Conservation (phyloP, 1,140 invertebrate genomes). For the Melanaphis sacchari region DNA sequence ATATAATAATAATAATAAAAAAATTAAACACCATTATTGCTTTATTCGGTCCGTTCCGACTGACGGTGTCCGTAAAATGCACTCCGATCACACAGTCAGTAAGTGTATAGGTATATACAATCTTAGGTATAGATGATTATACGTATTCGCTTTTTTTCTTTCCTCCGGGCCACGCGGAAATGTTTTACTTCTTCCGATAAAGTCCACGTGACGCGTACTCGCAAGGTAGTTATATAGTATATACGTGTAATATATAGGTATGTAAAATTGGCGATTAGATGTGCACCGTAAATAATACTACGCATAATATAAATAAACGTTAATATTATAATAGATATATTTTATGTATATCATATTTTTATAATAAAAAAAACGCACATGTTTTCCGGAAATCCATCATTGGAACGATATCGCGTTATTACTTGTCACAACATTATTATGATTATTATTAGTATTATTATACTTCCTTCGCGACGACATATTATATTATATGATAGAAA, state of each 20-base stretch:
- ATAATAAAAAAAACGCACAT: not conserved
- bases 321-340: not conserved
- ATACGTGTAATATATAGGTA: not conserved
- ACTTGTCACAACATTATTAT: not conserved
- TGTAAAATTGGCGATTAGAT: conserved; percentile 36
- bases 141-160: not conserved
- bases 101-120: not conserved
- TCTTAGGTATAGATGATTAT: not conserved
- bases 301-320: not conserved
- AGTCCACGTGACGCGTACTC: not conserved
- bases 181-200: not conserved
- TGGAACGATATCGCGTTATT: conserved; percentile 17
- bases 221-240: not conserved
- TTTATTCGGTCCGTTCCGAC: conserved; percentile 56
- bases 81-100: not conserved
- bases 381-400: conserved; percentile 47
- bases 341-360: not conserved
- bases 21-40: conserved; percentile 36
- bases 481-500: not conserved
- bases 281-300: conserved; percentile 17
- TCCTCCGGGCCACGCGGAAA: not conserved
- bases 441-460: conserved; percentile 11
- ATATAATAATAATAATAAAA: not conserved
- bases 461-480: not conserved
- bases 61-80: conserved; percentile 41